phyloP scores from a whole-genome alignment of 2,888 invertebrate species.

The Reticulitermes lucifugus region DNA sequence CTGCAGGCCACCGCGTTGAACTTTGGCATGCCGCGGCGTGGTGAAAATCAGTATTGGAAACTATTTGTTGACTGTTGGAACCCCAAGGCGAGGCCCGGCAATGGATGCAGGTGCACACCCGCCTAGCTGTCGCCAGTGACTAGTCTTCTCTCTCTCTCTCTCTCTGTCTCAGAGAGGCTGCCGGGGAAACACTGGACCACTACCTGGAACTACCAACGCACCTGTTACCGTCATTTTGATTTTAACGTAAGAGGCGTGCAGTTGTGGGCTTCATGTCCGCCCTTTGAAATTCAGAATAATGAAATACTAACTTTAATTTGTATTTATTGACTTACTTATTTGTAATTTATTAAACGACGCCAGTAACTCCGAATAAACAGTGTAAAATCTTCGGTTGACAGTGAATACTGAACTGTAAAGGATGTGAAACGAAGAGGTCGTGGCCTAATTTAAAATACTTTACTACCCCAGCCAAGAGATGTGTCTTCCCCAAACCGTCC shows the following conservation, averaged over 20 bases:
- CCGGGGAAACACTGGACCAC: constrained; percentile 28
- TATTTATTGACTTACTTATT: too few relatives aligned
- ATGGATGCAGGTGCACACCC: constrained; percentile 32
- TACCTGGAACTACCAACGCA: background rate
- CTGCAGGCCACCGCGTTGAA: too few relatives aligned
- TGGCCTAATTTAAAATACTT: too few relatives aligned
- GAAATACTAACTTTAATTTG: background rate
- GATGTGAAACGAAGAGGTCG: too few relatives aligned
- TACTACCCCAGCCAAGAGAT: too few relatives aligned
- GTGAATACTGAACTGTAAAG: too few relatives aligned
- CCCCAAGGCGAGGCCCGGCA: constrained; percentile 18
- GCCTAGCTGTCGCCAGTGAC: constrained; percentile 32
- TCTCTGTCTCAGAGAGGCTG: background rate
- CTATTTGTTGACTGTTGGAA: constrained; percentile 31
- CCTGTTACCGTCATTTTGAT: constrained; percentile 11
- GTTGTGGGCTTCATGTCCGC: background rate
- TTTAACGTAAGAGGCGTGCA: background rate
- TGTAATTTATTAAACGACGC: too few relatives aligned
- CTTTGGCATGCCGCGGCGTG: background rate
- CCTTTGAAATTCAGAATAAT: background rate
- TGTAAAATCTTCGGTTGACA: too few relatives aligned
- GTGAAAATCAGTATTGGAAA: constrained; percentile 15
- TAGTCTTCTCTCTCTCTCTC: background rate
- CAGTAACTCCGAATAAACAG: too few relatives aligned
- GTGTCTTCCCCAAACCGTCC: too few relatives aligned